Percentiles rank a stretch among this genome's conserved stretches.
Conservation (phyloP, 2,113 vertebrate genomes). For the Apodemus sylvaticus region DNA sequence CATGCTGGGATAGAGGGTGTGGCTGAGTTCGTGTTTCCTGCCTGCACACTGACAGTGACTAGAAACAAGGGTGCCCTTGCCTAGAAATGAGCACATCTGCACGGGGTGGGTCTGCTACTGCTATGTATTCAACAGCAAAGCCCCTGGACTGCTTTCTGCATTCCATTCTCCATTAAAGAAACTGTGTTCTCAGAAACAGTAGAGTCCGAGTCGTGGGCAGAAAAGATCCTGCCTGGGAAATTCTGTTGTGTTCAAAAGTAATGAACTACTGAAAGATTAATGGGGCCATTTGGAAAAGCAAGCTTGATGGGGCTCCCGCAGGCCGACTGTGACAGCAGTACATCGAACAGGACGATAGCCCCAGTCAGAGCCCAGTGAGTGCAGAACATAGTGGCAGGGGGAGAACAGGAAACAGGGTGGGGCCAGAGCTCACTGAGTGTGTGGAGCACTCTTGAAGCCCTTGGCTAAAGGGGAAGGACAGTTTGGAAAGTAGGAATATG, state of each 20-base stretch:
- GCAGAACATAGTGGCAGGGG: background rate
- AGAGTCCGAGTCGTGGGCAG: background rate
- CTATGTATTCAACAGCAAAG: too few relatives aligned
- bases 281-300: background rate
- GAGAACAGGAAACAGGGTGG: background rate
- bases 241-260: slow-evolving; percentile 7
- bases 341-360: background rate
- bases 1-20: too few relatives aligned
- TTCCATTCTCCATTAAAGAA: background rate
- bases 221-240: background rate
- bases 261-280: background rate
- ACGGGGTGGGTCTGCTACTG: too few relatives aligned
- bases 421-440: background rate
- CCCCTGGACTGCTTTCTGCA: background rate
- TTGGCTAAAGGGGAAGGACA: background rate
- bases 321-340: background rate
- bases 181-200: background rate
- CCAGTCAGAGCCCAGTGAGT: background rate
- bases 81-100: background rate
- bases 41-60: background rate
- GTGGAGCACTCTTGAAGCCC: background rate
- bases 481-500: background rate
- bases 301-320: background rate
- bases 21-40: background rate
- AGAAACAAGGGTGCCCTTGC: background rate